Evolutionary conservation across 2,888 invertebrate genomes (phyloP), one percentile per base, ranked within the genome.

Genomic region (Drosophila flavopinicola): DNA sequence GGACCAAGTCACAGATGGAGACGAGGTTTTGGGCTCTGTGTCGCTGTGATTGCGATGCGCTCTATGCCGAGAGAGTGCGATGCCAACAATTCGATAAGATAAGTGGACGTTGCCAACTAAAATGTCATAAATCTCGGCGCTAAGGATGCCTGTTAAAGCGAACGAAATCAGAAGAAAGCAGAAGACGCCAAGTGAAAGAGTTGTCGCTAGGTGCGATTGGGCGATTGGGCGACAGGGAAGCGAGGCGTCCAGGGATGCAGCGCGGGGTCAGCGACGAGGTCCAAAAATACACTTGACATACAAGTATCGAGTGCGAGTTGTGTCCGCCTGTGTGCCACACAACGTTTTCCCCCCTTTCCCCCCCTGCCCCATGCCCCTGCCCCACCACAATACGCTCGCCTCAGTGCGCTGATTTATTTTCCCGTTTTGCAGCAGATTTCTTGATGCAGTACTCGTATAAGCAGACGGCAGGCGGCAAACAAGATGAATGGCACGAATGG

Each of bases 61-160:
- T 71, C 52, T 51, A 13, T 20, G 20, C 27, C 6, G 42, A 32
- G 58, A 47, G 60, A 65, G 61, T 63, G 74, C 84, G 90, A 89
- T 90, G 91, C 90, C 91, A 91, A 90, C 88, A 82, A 78, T 88
- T 87, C 88, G 91, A 90, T 90, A 90, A 91, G 91, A 90, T 90
- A 90, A 89, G 89, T 88, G 86, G 88, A 88, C 88, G 90, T 80
- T 91, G 90, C 91, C 91, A 91, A 90, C 88, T 87, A 85, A 87
- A 90, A 78, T 84, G 76, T 86, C 89, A 90, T 91, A 91, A 91
- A 91, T 91, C 91, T 91, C 76, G 60, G 78, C 83, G 84, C 87
- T 88, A 90, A 91, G 88, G 89, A 91, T 89, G 88, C 89, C 88
- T 88, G 76, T 60, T 60, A 75, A 65, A 60, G 84, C 68, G 64